Evolutionary conservation across 2,113 vertebrate genomes (phyloP).

Genomic region (Callorhinus ursinus): DNA sequence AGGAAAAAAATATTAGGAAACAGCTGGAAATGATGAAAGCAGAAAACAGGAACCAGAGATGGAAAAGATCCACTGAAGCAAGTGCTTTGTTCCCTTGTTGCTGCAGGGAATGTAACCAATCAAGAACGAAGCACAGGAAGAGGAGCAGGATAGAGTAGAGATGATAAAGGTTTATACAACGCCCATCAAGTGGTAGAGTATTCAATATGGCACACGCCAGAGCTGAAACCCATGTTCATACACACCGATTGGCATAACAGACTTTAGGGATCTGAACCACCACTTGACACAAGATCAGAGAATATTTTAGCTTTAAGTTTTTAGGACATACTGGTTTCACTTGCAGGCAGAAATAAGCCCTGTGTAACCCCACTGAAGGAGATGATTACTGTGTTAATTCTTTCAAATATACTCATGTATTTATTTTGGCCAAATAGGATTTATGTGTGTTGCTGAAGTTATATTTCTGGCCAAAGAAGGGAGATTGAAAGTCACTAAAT

Average conservation of each 20-base stretch:
- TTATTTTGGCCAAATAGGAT: neutral
- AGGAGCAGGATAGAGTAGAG: neutral
- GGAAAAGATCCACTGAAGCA: neutral
- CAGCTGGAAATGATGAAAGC: conserved; percentile 22
- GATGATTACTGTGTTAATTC: neutral
- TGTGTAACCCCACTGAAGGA: neutral
- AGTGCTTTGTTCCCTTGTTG: neutral
- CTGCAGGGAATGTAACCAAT: neutral
- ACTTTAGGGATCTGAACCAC: conserved; percentile 20
- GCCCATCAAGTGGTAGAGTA: neutral
- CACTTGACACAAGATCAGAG: neutral
- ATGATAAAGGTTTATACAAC: conserved; percentile 45
- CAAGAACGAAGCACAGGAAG: conserved; percentile 13
- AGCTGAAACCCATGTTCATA: neutral
- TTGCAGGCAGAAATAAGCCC: neutral
- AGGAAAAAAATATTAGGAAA: conserved; percentile 46
- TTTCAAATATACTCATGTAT: neutral
- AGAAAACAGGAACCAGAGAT: conserved; percentile 22
- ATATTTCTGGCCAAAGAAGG: neutral
- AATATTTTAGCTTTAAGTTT: neutral
- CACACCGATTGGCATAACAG: neutral
- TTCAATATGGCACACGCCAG: neutral
- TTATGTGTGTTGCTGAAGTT: too few relatives aligned
- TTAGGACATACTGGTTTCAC: conserved; percentile 36
- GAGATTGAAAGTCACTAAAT: neutral